These are phyloP conservation scores for Nothocercus julius DNA, from an alignment of 2,113 vertebrate species.

Conservation along the genomic window DNA sequence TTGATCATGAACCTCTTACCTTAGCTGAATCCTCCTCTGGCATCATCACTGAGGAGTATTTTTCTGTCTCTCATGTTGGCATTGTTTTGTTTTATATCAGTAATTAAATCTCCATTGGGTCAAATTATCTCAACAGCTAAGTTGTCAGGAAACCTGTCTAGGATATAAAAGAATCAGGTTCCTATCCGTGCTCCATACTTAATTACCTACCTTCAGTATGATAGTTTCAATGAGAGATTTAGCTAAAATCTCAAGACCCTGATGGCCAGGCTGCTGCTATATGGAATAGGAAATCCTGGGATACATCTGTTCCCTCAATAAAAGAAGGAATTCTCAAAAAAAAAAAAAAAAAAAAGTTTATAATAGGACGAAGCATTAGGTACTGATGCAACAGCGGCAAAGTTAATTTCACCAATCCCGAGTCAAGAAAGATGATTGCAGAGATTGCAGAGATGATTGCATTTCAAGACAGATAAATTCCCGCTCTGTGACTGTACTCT, in stretches of 20 bases:
- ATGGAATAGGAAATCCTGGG: background rate
- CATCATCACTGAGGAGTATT: background rate
- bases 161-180: background rate
- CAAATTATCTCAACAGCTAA: conserved; percentile 17
- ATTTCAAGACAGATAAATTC: background rate
- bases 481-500: background rate
- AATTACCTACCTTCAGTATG: background rate
- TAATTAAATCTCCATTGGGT: conserved; percentile 56
- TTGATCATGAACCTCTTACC: background rate
- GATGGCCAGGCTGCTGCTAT: background rate
- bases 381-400: background rate
- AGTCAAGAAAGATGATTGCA: background rate
- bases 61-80: background rate
- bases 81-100: conserved; percentile 49
- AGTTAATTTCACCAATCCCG: background rate
- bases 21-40: background rate
- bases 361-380: background rate
- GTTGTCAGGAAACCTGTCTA: conserved; percentile 3
- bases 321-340: background rate
- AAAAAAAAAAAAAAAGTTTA: background rate
- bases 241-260: background rate
- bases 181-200: background rate
- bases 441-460: background rate
- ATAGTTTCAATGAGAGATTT: background rate
- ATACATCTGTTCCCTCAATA: background rate